Evolutionary conservation across 2,113 vertebrate species (phyloP).

Genomic region (Calypte anna): DNA sequence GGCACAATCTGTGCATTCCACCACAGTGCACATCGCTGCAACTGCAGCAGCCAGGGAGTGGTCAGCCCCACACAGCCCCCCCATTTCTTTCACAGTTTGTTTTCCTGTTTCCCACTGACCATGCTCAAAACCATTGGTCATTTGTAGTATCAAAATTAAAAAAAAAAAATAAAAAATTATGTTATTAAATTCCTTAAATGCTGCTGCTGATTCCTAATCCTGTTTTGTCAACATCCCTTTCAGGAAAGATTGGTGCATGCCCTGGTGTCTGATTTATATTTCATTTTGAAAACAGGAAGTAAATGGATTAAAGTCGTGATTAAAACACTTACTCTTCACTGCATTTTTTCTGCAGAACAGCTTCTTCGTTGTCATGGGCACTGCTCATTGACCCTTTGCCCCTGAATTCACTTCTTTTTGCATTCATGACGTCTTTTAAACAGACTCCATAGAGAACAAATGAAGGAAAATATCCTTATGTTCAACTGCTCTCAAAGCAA

Average conservation of each 20-base stretch:
- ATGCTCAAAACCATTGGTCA: slow-evolving; percentile 68
- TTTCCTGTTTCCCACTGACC: slow-evolving; percentile 61
- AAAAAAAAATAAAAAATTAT: slow-evolving; percentile 50
- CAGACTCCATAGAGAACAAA: slow-evolving; percentile 68
- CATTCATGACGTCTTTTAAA: slow-evolving; percentile 77
- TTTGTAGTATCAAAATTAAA: slow-evolving; percentile 63
- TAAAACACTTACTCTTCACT: slow-evolving; percentile 80
- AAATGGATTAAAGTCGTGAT: slow-evolving; percentile 81
- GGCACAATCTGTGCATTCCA: not conserved
- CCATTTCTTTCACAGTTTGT: slow-evolving; percentile 51
- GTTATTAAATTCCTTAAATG: slow-evolving; percentile 79
- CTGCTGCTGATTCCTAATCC: slow-evolving; percentile 74
- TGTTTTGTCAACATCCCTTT: slow-evolving; percentile 75
- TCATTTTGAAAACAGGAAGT: slow-evolving; percentile 82
- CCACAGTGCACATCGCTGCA: not conserved
- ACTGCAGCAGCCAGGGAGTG: not conserved
- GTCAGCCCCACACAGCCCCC: slow-evolving; percentile 4
- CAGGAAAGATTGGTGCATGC: slow-evolving; percentile 73
- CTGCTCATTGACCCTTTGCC: slow-evolving; percentile 73
- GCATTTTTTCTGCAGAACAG: slow-evolving; percentile 74
- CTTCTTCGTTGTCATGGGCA: slow-evolving; percentile 79
- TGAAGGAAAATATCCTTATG: slow-evolving; percentile 55
- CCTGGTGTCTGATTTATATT: slow-evolving; percentile 80
- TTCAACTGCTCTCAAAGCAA: slow-evolving; percentile 51
- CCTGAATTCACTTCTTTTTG: slow-evolving; percentile 63